A percentile compares a stretch with the other conserved stretches of the same genome.
Evolutionary conservation across 2,888 invertebrate genomes (phyloP).

Genomic region (Coenonympha glycerion): DNA sequence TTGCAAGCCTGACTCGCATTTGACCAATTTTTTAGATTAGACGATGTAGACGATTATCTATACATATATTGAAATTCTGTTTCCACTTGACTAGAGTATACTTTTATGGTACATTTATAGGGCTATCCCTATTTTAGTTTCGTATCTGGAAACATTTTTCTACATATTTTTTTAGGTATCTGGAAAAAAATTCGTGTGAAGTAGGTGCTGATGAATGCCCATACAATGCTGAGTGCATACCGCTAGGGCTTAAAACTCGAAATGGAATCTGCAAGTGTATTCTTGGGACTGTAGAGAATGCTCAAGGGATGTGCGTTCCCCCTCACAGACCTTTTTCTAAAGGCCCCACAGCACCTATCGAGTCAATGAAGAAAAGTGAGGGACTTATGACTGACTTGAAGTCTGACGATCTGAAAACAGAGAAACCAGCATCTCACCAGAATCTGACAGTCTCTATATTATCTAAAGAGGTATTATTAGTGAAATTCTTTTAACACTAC

Average conservation of each 20-base stretch:
- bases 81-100: too few species aligned
- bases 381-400: constrained; percentile 41
- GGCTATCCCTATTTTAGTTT: too few species aligned
- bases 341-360: constrained; percentile 54
- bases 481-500: not conserved
- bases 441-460: constrained; percentile 83
- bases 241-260: constrained; percentile 68
- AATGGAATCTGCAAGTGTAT: constrained; percentile 85
- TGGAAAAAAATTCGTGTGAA: constrained; percentile 77
- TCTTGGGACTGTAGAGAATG: constrained; percentile 73
- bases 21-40: too few species aligned
- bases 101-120: too few species aligned
- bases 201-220: constrained; percentile 78
- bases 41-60: too few species aligned
- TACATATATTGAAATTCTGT: too few species aligned
- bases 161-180: too few species aligned
- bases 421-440: constrained; percentile 71
- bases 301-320: constrained; percentile 57
- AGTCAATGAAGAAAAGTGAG: constrained; percentile 53
- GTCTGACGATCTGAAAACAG: constrained; percentile 42
- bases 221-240: constrained; percentile 82
- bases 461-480: constrained; percentile 87
- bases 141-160: too few species aligned
- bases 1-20: too few species aligned
- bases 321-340: constrained; percentile 56